phyloP scores from a whole-genome alignment of 2,797 vertebrate species.

The Clarias laeviceps region DNA sequence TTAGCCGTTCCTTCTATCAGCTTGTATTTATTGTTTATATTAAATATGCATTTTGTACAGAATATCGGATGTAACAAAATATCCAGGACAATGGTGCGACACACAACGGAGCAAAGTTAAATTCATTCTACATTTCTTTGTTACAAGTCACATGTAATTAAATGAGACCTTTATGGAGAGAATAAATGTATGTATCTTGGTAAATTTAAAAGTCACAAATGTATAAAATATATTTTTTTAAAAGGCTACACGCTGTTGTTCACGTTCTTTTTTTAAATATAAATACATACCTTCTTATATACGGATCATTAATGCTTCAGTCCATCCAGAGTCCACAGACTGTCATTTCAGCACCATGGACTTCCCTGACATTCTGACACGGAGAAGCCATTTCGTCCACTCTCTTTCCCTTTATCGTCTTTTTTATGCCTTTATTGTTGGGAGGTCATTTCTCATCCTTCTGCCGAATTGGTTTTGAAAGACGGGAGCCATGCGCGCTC shows the following conservation, averaged over 20 bases:
- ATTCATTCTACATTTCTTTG: neutral
- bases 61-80: neutral
- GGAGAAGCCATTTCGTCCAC: slow-evolving; percentile 45
- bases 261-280: neutral
- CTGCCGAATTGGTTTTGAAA: slow-evolving; percentile 68
- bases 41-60: neutral
- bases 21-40: slow-evolving; percentile 2
- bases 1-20: neutral
- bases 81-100: neutral
- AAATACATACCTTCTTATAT: neutral
- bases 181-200: neutral
- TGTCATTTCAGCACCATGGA: neutral
- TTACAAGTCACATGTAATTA: neutral
- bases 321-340: neutral
- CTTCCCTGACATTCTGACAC: slow-evolving; percentile 41
- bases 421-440: slow-evolving; percentile 51
- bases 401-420: slow-evolving; percentile 24
- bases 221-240: neutral
- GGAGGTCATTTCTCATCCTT: slow-evolving; percentile 70
- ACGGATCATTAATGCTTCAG: neutral
- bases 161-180: neutral
- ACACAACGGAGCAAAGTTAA: neutral
- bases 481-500: slow-evolving; percentile 47
- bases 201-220: neutral
- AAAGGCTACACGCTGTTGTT: neutral